These are phyloP conservation scores for Sturnus vulgaris DNA, from an alignment of 2,113 vertebrate species.

Conservation along the genomic window DNA sequence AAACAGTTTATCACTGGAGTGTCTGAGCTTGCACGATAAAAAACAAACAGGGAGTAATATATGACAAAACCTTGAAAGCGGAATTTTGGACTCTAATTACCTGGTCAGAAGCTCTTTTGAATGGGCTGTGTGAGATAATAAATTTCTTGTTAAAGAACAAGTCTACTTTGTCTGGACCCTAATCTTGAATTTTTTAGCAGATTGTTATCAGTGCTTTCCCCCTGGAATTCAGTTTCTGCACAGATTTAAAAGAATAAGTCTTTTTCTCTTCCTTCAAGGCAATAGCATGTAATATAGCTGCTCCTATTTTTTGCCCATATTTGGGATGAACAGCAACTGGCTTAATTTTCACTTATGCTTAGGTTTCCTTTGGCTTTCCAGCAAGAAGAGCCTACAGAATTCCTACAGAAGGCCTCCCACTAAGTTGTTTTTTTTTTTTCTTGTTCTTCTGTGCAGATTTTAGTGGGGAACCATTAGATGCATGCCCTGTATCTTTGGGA, in stretches of 20 bases:
- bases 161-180: conserved; percentile 8
- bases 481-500: background rate
- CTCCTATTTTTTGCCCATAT: conserved; percentile 11
- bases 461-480: background rate
- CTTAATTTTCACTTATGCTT: background rate
- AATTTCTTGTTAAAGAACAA: background rate
- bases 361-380: background rate
- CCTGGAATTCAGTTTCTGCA: conserved; percentile 1
- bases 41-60: conserved; percentile 45
- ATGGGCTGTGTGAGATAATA: background rate
- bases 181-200: conserved; percentile 10
- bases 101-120: conserved; percentile 22
- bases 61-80: conserved; percentile 50
- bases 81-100: conserved; percentile 32
- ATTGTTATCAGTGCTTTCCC: conserved; percentile 2
- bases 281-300: background rate
- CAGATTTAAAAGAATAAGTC: conserved; percentile 1
- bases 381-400: background rate
- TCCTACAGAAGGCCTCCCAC: background rate
- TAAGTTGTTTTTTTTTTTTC: background rate
- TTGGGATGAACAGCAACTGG: background rate
- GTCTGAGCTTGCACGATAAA: conserved; percentile 1
- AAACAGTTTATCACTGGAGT: conserved; percentile 58
- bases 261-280: background rate
- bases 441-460: background rate